These are phyloP conservation scores for Paracanthobrama guichenoti DNA, from an alignment of 2,113 vertebrate species.

Conservation along the genomic window DNA sequence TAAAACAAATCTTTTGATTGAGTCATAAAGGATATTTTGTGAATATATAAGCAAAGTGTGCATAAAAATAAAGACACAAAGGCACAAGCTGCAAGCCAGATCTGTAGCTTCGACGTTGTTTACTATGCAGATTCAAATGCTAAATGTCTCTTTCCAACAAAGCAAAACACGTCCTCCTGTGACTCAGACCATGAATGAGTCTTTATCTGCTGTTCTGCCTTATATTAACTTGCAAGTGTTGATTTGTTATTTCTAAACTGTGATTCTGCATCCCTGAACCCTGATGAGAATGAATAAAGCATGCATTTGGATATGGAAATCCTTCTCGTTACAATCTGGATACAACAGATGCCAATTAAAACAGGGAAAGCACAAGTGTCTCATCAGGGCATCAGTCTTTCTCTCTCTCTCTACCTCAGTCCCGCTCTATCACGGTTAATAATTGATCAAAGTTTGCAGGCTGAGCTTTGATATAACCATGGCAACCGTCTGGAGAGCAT, in stretches of 20 bases:
- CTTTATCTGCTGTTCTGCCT: conserved; percentile 14
- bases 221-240: conserved; percentile 24
- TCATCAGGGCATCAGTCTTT: conserved; percentile 41
- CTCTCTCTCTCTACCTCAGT: conserved; percentile 32
- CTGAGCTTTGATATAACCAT: conserved; percentile 75
- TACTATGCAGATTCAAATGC: conserved; percentile 20
- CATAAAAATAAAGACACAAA: neutral
- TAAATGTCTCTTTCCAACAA: neutral
- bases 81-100: neutral
- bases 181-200: conserved; percentile 7
- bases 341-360: conserved; percentile 61
- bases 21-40: neutral
- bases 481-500: conserved; percentile 62
- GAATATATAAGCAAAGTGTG: neutral
- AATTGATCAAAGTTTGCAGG: conserved; percentile 79
- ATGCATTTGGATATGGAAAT: conserved; percentile 52
- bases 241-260: conserved; percentile 26
- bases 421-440: conserved; percentile 64
- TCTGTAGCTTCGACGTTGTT: neutral
- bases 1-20: neutral
- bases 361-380: conserved; percentile 39
- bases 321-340: conserved; percentile 48
- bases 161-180: neutral
- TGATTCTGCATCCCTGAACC: conserved; percentile 10
- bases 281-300: conserved; percentile 45